These are phyloP conservation scores for Agrilus cyanescens DNA, from an alignment of 2,888 invertebrate species.

Conservation along the genomic window DNA sequence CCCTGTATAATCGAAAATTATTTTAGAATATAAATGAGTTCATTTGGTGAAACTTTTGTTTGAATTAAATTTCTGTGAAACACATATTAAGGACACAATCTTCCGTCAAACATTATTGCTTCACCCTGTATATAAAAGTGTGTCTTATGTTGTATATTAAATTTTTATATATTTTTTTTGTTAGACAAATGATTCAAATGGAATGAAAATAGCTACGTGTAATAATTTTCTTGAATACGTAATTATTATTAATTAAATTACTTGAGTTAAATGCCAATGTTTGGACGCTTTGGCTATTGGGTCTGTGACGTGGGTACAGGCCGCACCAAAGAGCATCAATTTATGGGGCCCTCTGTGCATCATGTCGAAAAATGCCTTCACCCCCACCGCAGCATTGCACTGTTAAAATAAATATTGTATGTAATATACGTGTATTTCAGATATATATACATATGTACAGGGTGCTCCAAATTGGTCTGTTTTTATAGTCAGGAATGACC, in stretches of 20 bases:
- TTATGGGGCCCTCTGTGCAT: conserved; percentile 88
- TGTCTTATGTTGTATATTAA: no score
- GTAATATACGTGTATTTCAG: no score
- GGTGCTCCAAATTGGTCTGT: background rate
- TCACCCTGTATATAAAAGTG: no score
- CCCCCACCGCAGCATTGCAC: conserved; percentile 91
- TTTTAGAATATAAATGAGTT: no score
- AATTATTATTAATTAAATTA: conserved; percentile 32
- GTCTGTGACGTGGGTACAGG: conserved; percentile 92
- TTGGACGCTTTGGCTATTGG: conserved; percentile 94
- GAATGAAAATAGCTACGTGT: background rate
- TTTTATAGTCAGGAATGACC: no score
- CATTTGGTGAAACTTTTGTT: no score
- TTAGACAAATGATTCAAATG: background rate
- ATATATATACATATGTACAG: no score
- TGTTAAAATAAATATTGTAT: conserved; percentile 36
- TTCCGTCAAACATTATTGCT: no score
- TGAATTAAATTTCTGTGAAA: no score
- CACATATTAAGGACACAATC: no score
- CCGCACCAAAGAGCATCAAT: conserved; percentile 91
- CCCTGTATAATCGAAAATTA: no score
- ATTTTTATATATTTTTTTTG: no score
- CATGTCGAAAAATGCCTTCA: conserved; percentile 93
- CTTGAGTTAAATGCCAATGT: conserved; percentile 94
- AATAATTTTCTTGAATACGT: background rate